These are phyloP conservation scores for Platalea minor DNA, from an alignment of 2,797 vertebrate genomes.

Conservation along the genomic window DNA sequence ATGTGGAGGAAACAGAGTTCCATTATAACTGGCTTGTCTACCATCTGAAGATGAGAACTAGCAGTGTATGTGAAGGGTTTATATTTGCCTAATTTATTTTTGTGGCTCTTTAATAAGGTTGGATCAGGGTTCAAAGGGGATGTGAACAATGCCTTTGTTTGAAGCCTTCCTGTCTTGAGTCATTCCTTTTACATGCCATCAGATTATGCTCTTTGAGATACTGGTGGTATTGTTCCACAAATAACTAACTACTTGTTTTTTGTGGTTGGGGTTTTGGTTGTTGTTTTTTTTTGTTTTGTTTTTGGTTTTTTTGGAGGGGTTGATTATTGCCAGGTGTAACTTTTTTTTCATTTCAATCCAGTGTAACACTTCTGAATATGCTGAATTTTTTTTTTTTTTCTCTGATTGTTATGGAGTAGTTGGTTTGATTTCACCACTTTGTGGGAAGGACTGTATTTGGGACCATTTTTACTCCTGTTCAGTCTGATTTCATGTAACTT, in stretches of 20 bases:
- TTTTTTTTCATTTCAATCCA: not conserved
- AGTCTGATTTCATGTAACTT: not conserved
- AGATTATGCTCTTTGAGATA: not conserved
- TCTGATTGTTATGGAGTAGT: not conserved
- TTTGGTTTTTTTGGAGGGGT: too few relatives aligned
- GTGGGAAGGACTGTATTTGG: not conserved
- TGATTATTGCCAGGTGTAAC: not conserved
- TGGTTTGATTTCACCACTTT: not conserved
- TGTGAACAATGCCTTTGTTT: not conserved
- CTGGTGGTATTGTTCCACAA: not conserved
- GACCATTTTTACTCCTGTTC: not conserved
- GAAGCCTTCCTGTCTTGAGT: not conserved
- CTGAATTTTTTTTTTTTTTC: not conserved
- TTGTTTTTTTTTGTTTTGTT: too few relatives aligned
- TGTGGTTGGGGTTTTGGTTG: not conserved
- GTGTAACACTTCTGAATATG: not conserved
- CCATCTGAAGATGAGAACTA: conserved; percentile 98
- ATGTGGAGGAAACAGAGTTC: conserved; percentile 90
- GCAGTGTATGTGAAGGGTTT: conserved; percentile 81
- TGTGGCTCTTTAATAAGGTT: not conserved
- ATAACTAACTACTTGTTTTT: not conserved
- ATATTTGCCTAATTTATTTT: not conserved
- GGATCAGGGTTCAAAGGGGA: not conserved
- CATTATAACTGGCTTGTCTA: conserved; percentile 96
- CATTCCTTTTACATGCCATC: not conserved